These are phyloP conservation scores for Drosophila sp. DNA, from an alignment of 1,140 invertebrate genomes.

Conservation along the genomic window DNA sequence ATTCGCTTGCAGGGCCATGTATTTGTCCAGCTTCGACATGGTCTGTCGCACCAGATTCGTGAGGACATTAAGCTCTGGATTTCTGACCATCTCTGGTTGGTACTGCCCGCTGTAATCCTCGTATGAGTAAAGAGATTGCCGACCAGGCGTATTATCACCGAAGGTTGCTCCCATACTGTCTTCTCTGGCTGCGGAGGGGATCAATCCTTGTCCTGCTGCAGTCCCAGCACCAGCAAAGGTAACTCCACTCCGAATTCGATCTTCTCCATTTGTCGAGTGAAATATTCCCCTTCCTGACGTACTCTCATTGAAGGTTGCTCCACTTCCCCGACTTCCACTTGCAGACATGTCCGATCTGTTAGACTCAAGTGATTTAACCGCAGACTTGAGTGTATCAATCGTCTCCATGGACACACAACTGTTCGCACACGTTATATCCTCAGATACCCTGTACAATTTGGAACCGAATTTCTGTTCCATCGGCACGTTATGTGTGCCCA, in stretches of 20 bases:
- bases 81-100: background rate
- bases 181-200: too few relatives aligned
- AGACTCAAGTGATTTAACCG: background rate
- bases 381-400: slow-evolving; percentile 1
- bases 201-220: too few relatives aligned
- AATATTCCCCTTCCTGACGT: background rate
- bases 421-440: background rate
- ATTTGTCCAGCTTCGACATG: slow-evolving; percentile 47
- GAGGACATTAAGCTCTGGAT: slow-evolving; percentile 14
- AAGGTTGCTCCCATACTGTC: too few relatives aligned
- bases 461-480: background rate
- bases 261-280: background rate
- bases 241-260: background rate
- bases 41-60: slow-evolving; percentile 47
- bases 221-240: too few relatives aligned
- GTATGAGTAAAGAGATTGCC: too few relatives aligned
- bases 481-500: background rate
- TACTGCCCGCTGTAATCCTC: too few relatives aligned
- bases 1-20: slow-evolving; percentile 16
- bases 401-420: background rate
- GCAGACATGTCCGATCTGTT: background rate
- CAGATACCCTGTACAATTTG: background rate
- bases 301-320: background rate
- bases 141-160: too few relatives aligned
- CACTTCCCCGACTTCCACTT: background rate